A percentile compares a stretch with the other conserved stretches of the same genome.
Evolutionary conservation across 1,140 invertebrate species (phyloP).

Genomic region (Drosophila lini): DNA sequence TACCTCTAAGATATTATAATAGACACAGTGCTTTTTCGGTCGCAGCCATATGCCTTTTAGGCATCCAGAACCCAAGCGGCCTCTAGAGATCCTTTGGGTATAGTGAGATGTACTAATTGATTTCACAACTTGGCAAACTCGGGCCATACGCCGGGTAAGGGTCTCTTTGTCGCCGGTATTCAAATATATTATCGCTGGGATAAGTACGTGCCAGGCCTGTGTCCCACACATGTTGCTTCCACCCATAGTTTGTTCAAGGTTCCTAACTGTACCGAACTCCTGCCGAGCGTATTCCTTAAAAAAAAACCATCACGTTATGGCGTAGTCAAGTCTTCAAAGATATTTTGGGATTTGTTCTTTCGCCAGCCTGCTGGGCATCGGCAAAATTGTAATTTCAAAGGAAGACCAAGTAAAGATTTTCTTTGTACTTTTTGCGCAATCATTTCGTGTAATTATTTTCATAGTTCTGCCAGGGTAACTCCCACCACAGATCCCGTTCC

Average conservation of each 20-base stretch:
- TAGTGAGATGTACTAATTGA: constrained; percentile 36
- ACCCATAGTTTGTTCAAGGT: constrained; percentile 7
- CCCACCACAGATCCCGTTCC: constrained; percentile 34
- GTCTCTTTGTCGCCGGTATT: constrained; percentile 15
- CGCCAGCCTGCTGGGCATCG: constrained; percentile 30
- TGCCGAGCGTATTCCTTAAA: not conserved
- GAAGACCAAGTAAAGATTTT: constrained; percentile 1
- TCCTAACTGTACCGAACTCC: constrained; percentile 25
- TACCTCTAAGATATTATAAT: not conserved
- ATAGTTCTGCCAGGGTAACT: constrained; percentile 10
- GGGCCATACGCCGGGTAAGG: not conserved
- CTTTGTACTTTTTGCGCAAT: constrained; percentile 45
- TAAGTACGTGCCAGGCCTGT: constrained; percentile 38
- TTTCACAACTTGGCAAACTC: constrained; percentile 35
- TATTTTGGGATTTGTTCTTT: not conserved
- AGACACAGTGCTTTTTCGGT: not conserved
- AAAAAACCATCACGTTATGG: constrained; percentile 22
- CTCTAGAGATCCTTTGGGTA: not conserved
- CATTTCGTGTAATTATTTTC: constrained; percentile 15
- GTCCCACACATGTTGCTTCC: constrained; percentile 37
- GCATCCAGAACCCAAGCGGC: not conserved
- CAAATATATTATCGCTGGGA: constrained; percentile 35
- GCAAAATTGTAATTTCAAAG: constrained; percentile 20
- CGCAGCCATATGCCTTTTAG: not conserved
- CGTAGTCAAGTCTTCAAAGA: constrained; percentile 11